Conservation (phyloP, 1,140 invertebrate genomes). For the Plodia interpunctella region DNA sequence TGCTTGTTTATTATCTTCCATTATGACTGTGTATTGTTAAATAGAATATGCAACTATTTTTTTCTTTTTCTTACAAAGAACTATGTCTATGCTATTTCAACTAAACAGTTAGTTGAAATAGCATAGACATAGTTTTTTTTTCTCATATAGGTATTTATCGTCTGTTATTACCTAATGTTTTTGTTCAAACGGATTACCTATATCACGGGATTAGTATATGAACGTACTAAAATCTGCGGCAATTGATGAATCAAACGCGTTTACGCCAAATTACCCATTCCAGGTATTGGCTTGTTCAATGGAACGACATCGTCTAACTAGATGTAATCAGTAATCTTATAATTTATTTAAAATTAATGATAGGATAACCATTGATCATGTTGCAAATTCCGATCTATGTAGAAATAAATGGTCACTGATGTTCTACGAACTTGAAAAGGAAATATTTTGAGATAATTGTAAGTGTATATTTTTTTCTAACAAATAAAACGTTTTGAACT, state of each 20-base stretch:
- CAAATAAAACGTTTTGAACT: slow-evolving; percentile 26
- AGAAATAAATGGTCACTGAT: slow-evolving; percentile 33
- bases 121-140: too few species aligned
- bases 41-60: too few species aligned
- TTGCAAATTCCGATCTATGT: slow-evolving; percentile 56
- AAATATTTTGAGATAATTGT: slow-evolving; percentile 54
- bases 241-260: neutral
- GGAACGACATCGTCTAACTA: neutral
- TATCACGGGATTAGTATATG: neutral
- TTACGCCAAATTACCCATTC: neutral
- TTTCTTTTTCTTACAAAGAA: too few species aligned
- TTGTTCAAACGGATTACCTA: neutral
- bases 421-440: slow-evolving; percentile 25
- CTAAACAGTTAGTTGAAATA: too few species aligned
- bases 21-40: too few species aligned
- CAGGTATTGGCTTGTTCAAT: neutral
- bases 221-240: slow-evolving; percentile 10
- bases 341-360: slow-evolving; percentile 10
- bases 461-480: slow-evolving; percentile 56
- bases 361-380: neutral
- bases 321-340: slow-evolving; percentile 1
- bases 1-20: too few species aligned
- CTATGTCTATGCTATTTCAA: too few species aligned
- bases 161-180: too few species aligned
- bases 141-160: too few species aligned